These are phyloP conservation scores for Drosophila paulistorum DNA, from an alignment of 1,140 invertebrate species.

Conservation along the genomic window DNA sequence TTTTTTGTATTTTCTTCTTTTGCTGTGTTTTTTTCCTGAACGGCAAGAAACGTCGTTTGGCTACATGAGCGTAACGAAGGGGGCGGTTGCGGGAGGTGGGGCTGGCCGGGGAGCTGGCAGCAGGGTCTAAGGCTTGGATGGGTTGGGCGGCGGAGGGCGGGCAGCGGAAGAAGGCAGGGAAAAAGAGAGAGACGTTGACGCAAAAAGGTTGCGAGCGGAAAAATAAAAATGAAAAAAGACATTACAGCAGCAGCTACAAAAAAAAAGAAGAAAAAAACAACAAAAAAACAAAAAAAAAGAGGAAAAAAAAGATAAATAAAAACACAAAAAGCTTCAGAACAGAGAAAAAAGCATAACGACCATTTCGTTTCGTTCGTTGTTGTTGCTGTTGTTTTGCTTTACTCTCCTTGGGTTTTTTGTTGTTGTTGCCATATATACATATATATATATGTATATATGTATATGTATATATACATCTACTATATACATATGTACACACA, in stretches of 20 bases:
- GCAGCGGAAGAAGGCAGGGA: background rate
- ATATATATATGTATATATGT: background rate
- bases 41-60: slow-evolving; percentile 29
- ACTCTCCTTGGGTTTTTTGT: slow-evolving; percentile 29
- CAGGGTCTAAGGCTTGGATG: background rate
- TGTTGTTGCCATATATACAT: slow-evolving; percentile 38
- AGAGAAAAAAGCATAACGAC: slow-evolving; percentile 77
- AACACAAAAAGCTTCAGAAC: slow-evolving; percentile 74
- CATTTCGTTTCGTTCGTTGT: slow-evolving; percentile 52
- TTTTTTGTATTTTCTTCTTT: slow-evolving; percentile 43
- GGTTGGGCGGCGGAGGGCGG: background rate
- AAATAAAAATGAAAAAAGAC: slow-evolving; percentile 77
- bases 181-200: slow-evolving; percentile 18
- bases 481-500: background rate
- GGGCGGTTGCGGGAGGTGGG: background rate
- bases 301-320: slow-evolving; percentile 70
- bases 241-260: slow-evolving; percentile 62
- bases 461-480: slow-evolving; percentile 9
- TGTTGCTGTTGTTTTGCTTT: slow-evolving; percentile 40
- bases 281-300: slow-evolving; percentile 21
- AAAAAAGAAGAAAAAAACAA: slow-evolving; percentile 28
- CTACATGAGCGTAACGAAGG: slow-evolving; percentile 27
- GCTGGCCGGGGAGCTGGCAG: background rate
- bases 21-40: background rate
- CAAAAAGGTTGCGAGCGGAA: slow-evolving; percentile 78